Evolutionary conservation across 2,888 invertebrate genomes (phyloP).

Genomic region (Deilephila elpenor): DNA sequence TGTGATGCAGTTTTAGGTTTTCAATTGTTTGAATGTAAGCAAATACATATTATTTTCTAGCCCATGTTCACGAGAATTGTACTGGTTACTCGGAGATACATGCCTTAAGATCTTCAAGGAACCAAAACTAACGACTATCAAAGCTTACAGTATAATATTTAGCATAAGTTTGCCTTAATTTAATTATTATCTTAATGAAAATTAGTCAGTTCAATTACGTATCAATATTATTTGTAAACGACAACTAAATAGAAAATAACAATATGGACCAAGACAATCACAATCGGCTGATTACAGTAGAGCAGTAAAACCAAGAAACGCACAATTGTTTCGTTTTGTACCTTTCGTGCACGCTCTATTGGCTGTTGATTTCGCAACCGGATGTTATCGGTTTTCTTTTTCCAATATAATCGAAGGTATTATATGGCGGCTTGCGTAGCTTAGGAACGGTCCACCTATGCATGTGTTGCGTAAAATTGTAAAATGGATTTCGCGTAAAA

Average conservation of each 20-base stretch:
- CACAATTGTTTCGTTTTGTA: constrained; percentile 20
- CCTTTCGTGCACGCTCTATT: constrained; percentile 61
- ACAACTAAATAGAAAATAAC: not conserved
- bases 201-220: no score
- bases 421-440: constrained; percentile 39
- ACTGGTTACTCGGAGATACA: no score
- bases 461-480: constrained; percentile 1
- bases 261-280: not conserved
- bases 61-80: no score
- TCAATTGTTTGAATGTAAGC: no score
- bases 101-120: no score
- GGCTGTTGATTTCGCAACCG: constrained; percentile 66
- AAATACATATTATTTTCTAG: no score
- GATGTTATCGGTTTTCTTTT: constrained; percentile 65
- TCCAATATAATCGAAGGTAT: constrained; percentile 41
- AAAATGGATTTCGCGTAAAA: constrained; percentile 15
- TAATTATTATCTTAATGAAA: no score
- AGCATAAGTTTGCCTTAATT: no score
- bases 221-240: no score
- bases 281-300: not conserved
- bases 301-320: constrained; percentile 9
- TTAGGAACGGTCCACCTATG: constrained; percentile 28
- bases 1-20: no score
- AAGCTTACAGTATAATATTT: no score
- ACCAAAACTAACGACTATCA: no score